phyloP scores from a whole-genome alignment of 2,888 invertebrate species.

The Chrysotoxum bicinctum region DNA sequence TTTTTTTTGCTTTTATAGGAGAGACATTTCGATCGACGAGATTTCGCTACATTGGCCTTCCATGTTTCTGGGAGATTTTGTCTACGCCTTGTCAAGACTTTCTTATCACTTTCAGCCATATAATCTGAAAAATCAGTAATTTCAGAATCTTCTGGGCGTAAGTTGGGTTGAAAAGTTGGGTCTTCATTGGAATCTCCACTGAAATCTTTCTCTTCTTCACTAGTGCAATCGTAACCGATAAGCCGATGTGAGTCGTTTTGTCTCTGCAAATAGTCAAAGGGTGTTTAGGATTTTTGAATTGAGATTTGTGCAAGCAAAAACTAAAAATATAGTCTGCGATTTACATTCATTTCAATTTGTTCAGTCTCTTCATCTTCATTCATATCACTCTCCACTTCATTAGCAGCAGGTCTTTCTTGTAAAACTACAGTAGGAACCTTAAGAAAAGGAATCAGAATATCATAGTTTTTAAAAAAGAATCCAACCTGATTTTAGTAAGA shows the following conservation, averaged over 20 bases:
- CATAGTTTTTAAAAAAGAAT: too few relatives aligned
- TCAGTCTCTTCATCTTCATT: too few relatives aligned
- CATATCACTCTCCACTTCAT: too few relatives aligned
- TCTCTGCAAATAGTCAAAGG: not conserved
- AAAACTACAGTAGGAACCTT: too few relatives aligned
- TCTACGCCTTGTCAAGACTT: not conserved
- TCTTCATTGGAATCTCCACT: slow-evolving; percentile 16
- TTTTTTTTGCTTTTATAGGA: not conserved
- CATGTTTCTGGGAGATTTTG: slow-evolving; percentile 1
- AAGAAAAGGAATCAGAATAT: too few relatives aligned
- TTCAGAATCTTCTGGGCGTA: slow-evolving; percentile 1
- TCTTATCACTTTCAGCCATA: not conserved
- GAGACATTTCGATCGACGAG: not conserved
- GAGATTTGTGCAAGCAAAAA: too few relatives aligned
- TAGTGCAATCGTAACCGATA: slow-evolving; percentile 6
- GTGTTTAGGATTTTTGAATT: too few relatives aligned
- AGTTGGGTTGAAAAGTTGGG: slow-evolving; percentile 10
- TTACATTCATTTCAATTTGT: too few relatives aligned
- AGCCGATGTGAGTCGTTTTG: not conserved
- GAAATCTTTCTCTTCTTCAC: not conserved
- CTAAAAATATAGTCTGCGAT: too few relatives aligned
- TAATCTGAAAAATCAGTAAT: slow-evolving; percentile 24
- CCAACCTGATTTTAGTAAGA: not conserved
- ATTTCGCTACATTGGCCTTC: not conserved
- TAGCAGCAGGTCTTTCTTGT: too few relatives aligned